Conservation (phyloP, 2,888 invertebrate genomes). For the Tethea ocularis region DNA sequence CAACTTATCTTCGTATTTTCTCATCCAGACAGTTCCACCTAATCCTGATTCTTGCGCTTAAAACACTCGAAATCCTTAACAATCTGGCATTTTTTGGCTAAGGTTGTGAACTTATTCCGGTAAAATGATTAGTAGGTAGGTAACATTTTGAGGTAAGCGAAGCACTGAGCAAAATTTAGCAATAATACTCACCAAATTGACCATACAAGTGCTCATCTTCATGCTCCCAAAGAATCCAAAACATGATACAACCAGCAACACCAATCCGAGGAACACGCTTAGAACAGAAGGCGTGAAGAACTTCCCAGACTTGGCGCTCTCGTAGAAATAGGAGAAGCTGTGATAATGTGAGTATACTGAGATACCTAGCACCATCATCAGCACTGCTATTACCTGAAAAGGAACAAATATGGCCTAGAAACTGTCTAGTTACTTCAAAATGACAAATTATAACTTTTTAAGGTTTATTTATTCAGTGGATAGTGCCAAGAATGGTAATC, state of each 20-base stretch:
- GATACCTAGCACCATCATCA: conserved; percentile 74
- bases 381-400: conserved; percentile 64
- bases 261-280: conserved; percentile 88
- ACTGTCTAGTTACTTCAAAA: too few relatives aligned
- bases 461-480: too few relatives aligned
- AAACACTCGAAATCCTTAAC: too few relatives aligned
- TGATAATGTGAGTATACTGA: conserved; percentile 74
- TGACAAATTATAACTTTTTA: too few relatives aligned
- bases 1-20: too few relatives aligned
- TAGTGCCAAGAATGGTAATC: too few relatives aligned
- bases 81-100: too few relatives aligned
- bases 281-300: conserved; percentile 90
- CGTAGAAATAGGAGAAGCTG: conserved; percentile 65
- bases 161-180: neutral
- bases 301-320: conserved; percentile 57
- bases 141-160: too few relatives aligned
- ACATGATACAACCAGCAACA: conserved; percentile 89
- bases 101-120: too few relatives aligned
- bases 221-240: conserved; percentile 94
- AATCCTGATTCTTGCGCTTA: too few relatives aligned
- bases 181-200: conserved; percentile 79
- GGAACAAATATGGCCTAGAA: neutral
- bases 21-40: too few relatives aligned
- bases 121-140: too few relatives aligned
- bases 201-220: conserved; percentile 89